Evolutionary conservation across 2,113 vertebrate genomes (phyloP).

Genomic region (Pseudorasbora parva): DNA sequence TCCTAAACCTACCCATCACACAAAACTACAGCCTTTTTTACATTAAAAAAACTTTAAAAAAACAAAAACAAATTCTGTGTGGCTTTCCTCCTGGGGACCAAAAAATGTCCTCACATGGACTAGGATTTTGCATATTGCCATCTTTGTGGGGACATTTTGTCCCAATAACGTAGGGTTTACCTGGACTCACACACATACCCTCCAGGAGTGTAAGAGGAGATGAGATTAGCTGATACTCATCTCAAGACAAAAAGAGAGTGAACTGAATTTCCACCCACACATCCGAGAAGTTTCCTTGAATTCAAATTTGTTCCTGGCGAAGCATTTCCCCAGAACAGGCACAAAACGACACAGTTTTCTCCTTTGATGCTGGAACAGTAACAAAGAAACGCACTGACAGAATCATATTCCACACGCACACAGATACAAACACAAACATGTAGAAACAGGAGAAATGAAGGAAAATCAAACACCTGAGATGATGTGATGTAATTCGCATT

Average conservation of each 20-base stretch:
- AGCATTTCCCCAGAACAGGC: background rate
- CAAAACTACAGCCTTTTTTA: too few species aligned
- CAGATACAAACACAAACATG: slow-evolving; percentile 35
- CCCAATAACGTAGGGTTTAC: too few species aligned
- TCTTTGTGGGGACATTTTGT: too few species aligned
- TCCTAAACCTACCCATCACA: too few species aligned
- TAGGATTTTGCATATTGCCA: too few species aligned
- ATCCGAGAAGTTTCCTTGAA: background rate
- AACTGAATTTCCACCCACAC: slow-evolving; percentile 13
- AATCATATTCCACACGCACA: slow-evolving; percentile 12
- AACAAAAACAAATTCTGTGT: too few species aligned
- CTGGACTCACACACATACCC: slow-evolving; percentile 15
- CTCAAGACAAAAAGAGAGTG: slow-evolving; percentile 3
- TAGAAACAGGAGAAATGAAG: slow-evolving; percentile 10
- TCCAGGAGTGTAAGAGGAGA: slow-evolving; percentile 52
- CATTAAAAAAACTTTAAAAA: too few species aligned
- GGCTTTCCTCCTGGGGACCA: too few species aligned
- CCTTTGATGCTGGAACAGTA: slow-evolving; percentile 5
- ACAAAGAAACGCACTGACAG: background rate
- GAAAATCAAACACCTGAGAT: slow-evolving; percentile 19
- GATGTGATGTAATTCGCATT: background rate
- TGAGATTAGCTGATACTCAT: slow-evolving; percentile 48
- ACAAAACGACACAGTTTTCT: background rate
- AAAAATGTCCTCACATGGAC: too few species aligned
- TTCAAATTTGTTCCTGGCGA: background rate